phyloP scores from a whole-genome alignment of 2,113 vertebrate species.

The Rissa tridactyla region DNA sequence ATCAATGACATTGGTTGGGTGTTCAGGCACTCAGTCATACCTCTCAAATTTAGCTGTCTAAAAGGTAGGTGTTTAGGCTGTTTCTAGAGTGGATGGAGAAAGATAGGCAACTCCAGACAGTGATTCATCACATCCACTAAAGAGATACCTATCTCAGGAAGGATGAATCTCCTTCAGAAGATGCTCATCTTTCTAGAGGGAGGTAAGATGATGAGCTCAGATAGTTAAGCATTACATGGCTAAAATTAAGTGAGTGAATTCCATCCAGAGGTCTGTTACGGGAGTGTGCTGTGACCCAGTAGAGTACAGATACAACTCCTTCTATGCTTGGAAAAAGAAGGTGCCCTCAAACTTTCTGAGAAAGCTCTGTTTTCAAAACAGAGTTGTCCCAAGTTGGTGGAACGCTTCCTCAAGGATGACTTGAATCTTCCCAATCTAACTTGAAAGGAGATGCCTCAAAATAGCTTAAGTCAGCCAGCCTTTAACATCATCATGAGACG shows the following conservation, averaged over 20 bases:
- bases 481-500: not conserved
- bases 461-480: not conserved
- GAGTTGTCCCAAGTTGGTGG: not conserved
- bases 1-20: not conserved
- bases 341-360: not conserved
- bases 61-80: not conserved
- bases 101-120: constrained; percentile 56
- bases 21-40: not conserved
- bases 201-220: constrained; percentile 4
- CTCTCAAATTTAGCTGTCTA: not conserved
- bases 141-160: constrained; percentile 59
- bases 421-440: not conserved
- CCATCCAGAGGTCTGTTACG: not conserved
- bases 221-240: not conserved
- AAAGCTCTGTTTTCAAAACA: not conserved
- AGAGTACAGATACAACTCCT: not conserved
- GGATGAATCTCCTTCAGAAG: constrained; percentile 33
- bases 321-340: not conserved
- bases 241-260: not conserved
- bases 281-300: not conserved
- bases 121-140: constrained; percentile 52
- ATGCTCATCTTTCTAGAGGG: constrained; percentile 22
- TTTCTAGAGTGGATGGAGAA: constrained; percentile 41
- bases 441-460: not conserved
- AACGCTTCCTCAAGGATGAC: not conserved